A percentile compares a stretch with the other conserved stretches of the same genome.
Evolutionary conservation across 2,113 vertebrate genomes (phyloP).

Genomic region (Nothobranchius kuhntae): DNA sequence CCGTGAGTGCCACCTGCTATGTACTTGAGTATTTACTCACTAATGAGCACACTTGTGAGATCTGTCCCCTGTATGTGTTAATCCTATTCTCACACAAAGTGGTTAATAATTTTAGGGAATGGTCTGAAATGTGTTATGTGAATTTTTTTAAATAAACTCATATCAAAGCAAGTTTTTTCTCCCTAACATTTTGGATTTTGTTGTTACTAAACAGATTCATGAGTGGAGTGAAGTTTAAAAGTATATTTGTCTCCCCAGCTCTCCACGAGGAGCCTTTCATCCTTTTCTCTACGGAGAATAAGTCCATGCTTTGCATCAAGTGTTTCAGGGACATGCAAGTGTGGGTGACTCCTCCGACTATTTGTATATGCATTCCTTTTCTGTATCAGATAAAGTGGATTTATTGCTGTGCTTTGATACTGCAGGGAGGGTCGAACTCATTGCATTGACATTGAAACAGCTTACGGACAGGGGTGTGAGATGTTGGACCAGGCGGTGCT

Average conservation of each 20-base stretch:
- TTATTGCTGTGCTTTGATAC: constrained; percentile 9
- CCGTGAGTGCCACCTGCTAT: constrained; percentile 72
- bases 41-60: background rate
- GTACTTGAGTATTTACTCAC: background rate
- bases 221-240: constrained; percentile 17
- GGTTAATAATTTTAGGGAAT: background rate
- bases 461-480: constrained; percentile 91
- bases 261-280: constrained; percentile 94
- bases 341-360: constrained; percentile 72
- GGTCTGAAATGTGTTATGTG: background rate
- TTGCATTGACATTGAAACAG: constrained; percentile 94
- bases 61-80: background rate
- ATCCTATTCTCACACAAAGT: background rate
- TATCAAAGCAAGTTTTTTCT: background rate
- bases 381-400: background rate
- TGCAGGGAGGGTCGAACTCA: constrained; percentile 89
- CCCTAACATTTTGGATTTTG: background rate
- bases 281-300: constrained; percentile 94
- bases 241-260: constrained; percentile 66
- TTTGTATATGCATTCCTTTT: background rate
- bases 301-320: constrained; percentile 94
- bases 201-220: background rate
- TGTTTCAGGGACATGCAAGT: constrained; percentile 97
- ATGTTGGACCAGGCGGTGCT: constrained; percentile 91
- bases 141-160: background rate